phyloP scores from a whole-genome alignment of 2,888 invertebrate genomes.

The Chorisops tibialis region DNA sequence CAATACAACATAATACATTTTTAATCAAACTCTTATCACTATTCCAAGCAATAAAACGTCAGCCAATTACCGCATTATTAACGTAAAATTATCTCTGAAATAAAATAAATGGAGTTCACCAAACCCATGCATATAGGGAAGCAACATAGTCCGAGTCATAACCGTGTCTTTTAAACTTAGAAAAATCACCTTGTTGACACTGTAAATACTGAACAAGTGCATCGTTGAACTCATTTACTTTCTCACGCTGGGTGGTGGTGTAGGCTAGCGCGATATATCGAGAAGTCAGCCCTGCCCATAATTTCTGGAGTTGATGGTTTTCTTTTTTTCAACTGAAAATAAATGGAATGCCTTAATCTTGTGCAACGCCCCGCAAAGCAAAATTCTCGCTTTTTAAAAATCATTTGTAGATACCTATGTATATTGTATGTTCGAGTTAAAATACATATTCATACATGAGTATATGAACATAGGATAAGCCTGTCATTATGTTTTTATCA shows the following conservation, averaged over 20 bases:
- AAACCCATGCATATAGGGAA: too few species aligned
- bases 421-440: constrained; percentile 4
- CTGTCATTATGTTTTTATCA: constrained; percentile 25
- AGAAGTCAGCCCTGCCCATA: constrained; percentile 5
- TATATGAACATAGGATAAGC: constrained; percentile 17
- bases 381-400: constrained; percentile 9
- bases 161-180: neutral
- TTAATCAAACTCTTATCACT: too few species aligned
- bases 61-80: too few species aligned
- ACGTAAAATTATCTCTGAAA: too few species aligned
- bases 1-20: too few species aligned
- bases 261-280: neutral
- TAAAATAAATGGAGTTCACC: too few species aligned
- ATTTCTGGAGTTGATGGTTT: neutral
- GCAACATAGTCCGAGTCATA: neutral
- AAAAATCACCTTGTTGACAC: constrained; percentile 20
- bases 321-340: neutral
- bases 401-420: neutral
- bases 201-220: constrained; percentile 21
- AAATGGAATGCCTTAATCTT: neutral
- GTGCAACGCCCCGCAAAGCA: constrained; percentile 14
- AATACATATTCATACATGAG: constrained; percentile 8
- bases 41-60: too few species aligned
- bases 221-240: constrained; percentile 19
- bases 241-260: constrained; percentile 16